Percentiles rank a stretch among this genome's conserved stretches.
Evolutionary conservation across 2,797 vertebrate genomes (phyloP).

Genomic region (Gastrophryne carolinensis): DNA sequence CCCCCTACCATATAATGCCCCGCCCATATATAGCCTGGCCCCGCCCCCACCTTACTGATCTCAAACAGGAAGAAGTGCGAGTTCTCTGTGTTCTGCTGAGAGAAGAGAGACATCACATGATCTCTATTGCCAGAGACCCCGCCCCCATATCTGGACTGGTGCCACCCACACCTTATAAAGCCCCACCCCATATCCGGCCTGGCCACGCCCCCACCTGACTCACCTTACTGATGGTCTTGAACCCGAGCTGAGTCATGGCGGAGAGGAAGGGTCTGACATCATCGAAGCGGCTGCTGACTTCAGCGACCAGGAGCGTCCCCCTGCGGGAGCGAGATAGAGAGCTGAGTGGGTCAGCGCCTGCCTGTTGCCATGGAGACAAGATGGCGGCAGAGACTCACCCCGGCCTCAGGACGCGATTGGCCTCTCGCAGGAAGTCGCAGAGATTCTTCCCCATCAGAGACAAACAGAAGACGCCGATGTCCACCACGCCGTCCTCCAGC

Average conservation of each 20-base stretch:
- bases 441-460: conserved; percentile 96
- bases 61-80: conserved; percentile 50
- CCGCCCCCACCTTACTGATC: conserved; percentile 45
- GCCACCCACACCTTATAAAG: no score
- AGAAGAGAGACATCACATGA: no score
- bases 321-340: conserved; percentile 60
- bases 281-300: conserved; percentile 90
- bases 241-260: conserved; percentile 78
- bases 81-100: conserved; percentile 31
- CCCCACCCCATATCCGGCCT: no score
- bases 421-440: conserved; percentile 85
- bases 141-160: no score
- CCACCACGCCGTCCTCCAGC: conserved; percentile 72
- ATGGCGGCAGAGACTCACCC: conserved; percentile 67
- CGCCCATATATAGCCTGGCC: no score
- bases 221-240: conserved; percentile 83
- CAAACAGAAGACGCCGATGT: conserved; percentile 90
- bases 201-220: no score
- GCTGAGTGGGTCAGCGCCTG: neutral
- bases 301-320: conserved; percentile 86
- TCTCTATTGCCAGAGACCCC: no score
- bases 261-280: conserved; percentile 72
- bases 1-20: no score
- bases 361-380: neutral
- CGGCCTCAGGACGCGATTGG: conserved; percentile 83